A percentile compares a stretch with the other conserved stretches of the same genome.
Evolutionary conservation across 2,113 vertebrate species (phyloP).

Genomic region (Rissa tridactyla): DNA sequence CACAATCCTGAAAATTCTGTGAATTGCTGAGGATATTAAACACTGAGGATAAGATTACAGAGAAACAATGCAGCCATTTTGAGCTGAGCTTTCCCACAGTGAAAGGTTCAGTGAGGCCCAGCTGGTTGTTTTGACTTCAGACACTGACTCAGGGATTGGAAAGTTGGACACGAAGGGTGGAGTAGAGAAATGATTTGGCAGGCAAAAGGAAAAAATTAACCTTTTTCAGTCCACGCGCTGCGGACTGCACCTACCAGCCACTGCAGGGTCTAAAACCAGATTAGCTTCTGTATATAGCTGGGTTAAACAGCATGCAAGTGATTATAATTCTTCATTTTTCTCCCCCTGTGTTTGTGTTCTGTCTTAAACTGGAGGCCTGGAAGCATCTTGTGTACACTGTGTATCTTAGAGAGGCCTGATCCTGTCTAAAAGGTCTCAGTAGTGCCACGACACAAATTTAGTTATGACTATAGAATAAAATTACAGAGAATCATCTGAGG

Average conservation of each 20-base stretch:
- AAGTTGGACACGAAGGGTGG: slow-evolving; percentile 70
- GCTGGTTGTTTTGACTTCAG: slow-evolving; percentile 76
- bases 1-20: slow-evolving; percentile 60
- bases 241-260: background rate
- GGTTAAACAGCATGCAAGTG: background rate
- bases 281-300: background rate
- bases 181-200: slow-evolving; percentile 69
- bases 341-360: background rate
- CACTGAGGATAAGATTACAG: slow-evolving; percentile 70
- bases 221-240: slow-evolving; percentile 25
- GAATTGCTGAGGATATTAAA: slow-evolving; percentile 70
- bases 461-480: background rate
- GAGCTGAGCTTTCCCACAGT: slow-evolving; percentile 73
- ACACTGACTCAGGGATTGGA: slow-evolving; percentile 74
- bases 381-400: background rate
- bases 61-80: slow-evolving; percentile 75
- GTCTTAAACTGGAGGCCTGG: background rate
- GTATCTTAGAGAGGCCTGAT: background rate
- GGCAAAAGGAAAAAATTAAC: slow-evolving; percentile 55
- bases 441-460: background rate
- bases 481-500: background rate
- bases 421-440: background rate
- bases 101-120: slow-evolving; percentile 67
- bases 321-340: background rate
- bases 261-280: background rate